Base-by-base conservation (phyloP, 2,888 invertebrate genomes). In the Ecdyonurus torrentis region DNA sequence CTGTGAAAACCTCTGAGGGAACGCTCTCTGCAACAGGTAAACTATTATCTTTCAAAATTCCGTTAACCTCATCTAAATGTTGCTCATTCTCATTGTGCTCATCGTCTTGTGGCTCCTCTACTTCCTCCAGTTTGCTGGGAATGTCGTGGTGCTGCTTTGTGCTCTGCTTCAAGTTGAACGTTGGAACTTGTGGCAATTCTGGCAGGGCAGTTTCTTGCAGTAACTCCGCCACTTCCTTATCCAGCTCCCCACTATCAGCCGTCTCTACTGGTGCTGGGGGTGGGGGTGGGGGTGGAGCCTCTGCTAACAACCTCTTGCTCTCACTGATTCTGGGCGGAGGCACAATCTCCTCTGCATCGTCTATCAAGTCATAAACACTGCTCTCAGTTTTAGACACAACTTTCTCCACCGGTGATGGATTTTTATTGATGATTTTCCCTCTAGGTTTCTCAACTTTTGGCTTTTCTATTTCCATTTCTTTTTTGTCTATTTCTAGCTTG, bases 171-270 rank as follows among this genome's bases (percentile, higher is more conserved):
- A 37, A 15, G 18, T 37, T 62, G 23, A 63, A 3, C 7, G 55
- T 37, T 18, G 82, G 81, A 2, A 79, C 74, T 19, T 78, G 75
- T 0, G 82, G 81, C 64, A 84, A 69, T 64, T 79, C 78, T 0
- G 84, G 82, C 18, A 83, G 77, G 19, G 75, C 73, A 1, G 84
- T 84, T 69, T 81, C 79, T 67, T 81, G 81, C 62, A 86, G 76
- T 60, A 86, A 71, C 68, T 80, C 81, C 53, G 83, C 81, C 58
- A 85, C 83, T 66, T 83, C 78, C 3, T 78, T 77, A 61, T 81
- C 72, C 61, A 81, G 71, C 5, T 70, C 68, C 61, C 20, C 15
- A 2, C 20, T 23, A n/a, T 63, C 63, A 18, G 22, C 15, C 18
- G 62, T 24, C 22, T 37, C 37, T 10, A 15, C 7, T 37, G 37